These are phyloP conservation scores for Myiothlypis chrysogaster DNA, from an alignment of 2,797 vertebrate species.

Conservation along the genomic window DNA sequence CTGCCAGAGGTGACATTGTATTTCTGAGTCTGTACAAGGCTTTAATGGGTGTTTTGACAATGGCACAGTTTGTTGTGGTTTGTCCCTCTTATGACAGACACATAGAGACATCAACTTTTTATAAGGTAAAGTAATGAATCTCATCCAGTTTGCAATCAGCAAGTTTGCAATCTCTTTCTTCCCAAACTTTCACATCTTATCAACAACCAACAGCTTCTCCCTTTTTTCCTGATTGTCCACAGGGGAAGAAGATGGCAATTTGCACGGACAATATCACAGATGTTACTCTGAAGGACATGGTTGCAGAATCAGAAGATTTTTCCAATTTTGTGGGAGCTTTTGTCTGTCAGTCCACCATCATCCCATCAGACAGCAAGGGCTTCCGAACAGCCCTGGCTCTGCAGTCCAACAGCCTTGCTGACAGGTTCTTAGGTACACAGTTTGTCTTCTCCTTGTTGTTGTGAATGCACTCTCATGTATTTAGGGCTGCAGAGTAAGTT, in stretches of 20 bases:
- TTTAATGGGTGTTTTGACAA: not conserved
- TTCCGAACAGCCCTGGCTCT: slow-evolving; percentile 91
- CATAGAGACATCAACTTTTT: not conserved
- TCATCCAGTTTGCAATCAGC: not conserved
- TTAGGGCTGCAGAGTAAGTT: not conserved
- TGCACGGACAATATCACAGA: slow-evolving; percentile 96
- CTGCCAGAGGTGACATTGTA: not conserved
- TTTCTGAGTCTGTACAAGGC: not conserved
- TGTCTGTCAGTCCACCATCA: slow-evolving; percentile 95
- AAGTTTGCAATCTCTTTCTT: not conserved
- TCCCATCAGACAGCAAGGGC: slow-evolving; percentile 92
- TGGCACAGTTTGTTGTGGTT: not conserved
- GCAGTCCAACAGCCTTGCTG: slow-evolving; percentile 93
- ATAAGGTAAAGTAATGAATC: not conserved
- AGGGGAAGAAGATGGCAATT: slow-evolving; percentile 84
- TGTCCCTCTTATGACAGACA: not conserved
- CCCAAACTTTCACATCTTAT: not conserved
- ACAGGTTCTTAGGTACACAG: slow-evolving; percentile 87
- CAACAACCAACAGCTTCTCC: not conserved
- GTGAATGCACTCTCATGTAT: not conserved
- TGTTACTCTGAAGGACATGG: slow-evolving; percentile 82
- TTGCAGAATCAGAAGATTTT: slow-evolving; percentile 84
- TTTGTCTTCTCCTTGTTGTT: not conserved
- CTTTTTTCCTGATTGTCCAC: slow-evolving; percentile 7
- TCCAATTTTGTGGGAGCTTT: slow-evolving; percentile 86